These are phyloP conservation scores for Drosophila triauraria DNA, from an alignment of 1,140 invertebrate species.

Conservation along the genomic window DNA sequence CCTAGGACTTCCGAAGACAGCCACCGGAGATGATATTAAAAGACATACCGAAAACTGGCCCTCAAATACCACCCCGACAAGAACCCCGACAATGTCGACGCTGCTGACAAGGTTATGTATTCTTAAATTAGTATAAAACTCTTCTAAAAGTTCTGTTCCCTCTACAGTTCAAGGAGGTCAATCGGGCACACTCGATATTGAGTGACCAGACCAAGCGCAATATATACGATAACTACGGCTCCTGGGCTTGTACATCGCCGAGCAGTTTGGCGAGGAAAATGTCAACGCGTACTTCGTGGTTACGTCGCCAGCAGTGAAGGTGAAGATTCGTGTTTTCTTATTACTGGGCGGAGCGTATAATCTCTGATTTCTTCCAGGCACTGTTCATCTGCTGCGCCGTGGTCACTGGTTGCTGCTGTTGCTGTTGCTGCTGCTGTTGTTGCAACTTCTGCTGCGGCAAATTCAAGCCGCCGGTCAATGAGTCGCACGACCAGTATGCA, in stretches of 20 bases:
- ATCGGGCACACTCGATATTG: constrained; percentile 94
- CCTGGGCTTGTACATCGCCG: constrained; percentile 97
- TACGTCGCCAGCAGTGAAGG: constrained; percentile 98
- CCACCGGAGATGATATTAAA: constrained; percentile 96
- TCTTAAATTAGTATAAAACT: background rate
- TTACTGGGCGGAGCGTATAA: background rate
- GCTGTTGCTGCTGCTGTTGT: constrained; percentile 97
- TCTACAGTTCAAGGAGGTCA: constrained; percentile 96
- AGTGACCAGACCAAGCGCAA: constrained; percentile 96
- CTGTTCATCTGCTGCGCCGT: constrained; percentile 94
- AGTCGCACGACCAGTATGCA: constrained; percentile 95
- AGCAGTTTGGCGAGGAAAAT: constrained; percentile 98
- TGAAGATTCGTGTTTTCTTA: constrained; percentile 79
- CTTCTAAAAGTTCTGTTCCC: background rate
- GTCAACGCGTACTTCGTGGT: constrained; percentile 97
- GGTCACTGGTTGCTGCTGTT: constrained; percentile 96
- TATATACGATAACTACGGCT: constrained; percentile 98
- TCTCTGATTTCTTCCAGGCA: constrained; percentile 86
- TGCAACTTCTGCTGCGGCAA: constrained; percentile 99
- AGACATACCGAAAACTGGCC: constrained; percentile 94
- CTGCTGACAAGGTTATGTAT: constrained; percentile 91
- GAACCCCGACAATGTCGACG: constrained; percentile 96
- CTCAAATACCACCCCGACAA: constrained; percentile 97
- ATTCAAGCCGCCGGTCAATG: constrained; percentile 95
- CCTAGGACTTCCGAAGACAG: constrained; percentile 94